A percentile compares a stretch with the other conserved stretches of the same genome.
These are phyloP conservation scores for Ceyx melanurus DNA, from an alignment of 2,113 vertebrate genomes.

Conservation along the genomic window DNA sequence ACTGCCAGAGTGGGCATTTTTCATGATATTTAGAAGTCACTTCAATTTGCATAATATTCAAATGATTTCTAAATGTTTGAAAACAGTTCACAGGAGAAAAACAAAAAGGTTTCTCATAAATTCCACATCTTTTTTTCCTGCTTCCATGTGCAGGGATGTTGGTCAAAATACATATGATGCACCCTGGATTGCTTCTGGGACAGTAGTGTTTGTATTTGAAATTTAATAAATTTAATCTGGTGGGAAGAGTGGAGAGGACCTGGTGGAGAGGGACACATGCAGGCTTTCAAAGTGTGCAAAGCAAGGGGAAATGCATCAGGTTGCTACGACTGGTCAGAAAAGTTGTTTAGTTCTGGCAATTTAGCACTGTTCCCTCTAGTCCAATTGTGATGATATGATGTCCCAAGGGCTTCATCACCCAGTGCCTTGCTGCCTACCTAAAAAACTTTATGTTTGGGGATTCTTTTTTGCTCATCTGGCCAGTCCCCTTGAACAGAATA, in stretches of 20 bases:
- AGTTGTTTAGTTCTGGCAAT: background rate
- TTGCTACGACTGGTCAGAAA: background rate
- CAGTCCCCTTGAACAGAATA: background rate
- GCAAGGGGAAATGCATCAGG: background rate
- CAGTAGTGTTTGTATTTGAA: background rate
- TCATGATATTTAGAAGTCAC: conserved; percentile 41
- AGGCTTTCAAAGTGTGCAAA: background rate
- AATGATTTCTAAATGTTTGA: conserved; percentile 34
- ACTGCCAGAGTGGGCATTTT: conserved; percentile 38
- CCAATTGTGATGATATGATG: background rate
- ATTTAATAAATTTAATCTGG: background rate
- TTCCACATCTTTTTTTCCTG: background rate
- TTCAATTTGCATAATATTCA: conserved; percentile 49
- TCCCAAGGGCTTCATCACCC: background rate
- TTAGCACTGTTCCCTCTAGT: background rate
- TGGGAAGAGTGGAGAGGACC: background rate
- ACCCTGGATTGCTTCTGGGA: background rate
- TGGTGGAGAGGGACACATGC: background rate
- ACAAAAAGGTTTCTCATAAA: conserved; percentile 16
- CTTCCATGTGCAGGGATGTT: background rate
- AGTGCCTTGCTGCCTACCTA: background rate
- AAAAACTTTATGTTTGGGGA: background rate
- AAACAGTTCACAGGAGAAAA: conserved; percentile 31
- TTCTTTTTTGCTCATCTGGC: background rate
- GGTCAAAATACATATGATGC: background rate